phyloP scores from a whole-genome alignment of 1,140 invertebrate genomes.

The Sycophaga agraensis region DNA sequence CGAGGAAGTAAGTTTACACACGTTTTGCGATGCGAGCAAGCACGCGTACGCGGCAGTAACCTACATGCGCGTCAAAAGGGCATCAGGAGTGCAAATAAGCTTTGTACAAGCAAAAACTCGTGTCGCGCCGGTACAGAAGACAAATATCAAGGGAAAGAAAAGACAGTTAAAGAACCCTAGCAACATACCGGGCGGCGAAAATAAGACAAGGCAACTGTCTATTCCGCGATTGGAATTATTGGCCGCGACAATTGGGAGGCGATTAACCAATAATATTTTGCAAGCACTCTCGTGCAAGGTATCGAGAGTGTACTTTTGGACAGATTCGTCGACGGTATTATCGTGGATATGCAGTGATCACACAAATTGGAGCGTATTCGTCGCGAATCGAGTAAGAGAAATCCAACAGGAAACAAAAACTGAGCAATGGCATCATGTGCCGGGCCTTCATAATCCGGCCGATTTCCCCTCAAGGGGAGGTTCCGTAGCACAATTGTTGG shows the following conservation, averaged over 20 bases:
- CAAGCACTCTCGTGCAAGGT: not conserved
- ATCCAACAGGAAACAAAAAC: not conserved
- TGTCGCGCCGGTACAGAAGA: not conserved
- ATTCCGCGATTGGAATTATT: slow-evolving; percentile 31
- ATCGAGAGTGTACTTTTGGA: not conserved
- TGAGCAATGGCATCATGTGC: slow-evolving; percentile 36
- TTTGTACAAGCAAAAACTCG: slow-evolving; percentile 22
- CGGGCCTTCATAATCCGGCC: slow-evolving; percentile 14
- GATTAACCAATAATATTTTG: not conserved
- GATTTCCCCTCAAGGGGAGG: not conserved
- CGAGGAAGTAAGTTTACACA: not conserved
- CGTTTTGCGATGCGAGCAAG: slow-evolving; percentile 14
- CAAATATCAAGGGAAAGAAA: too few relatives aligned
- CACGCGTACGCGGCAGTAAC: slow-evolving; percentile 8
- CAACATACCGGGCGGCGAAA: too few relatives aligned
- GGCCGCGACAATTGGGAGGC: slow-evolving; percentile 17
- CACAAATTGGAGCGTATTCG: not conserved
- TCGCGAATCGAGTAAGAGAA: not conserved
- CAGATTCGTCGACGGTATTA: not conserved
- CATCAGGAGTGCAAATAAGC: not conserved
- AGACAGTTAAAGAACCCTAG: not conserved
- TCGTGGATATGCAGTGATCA: not conserved
- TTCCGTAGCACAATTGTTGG: slow-evolving; percentile 31
- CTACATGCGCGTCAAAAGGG: slow-evolving; percentile 2
- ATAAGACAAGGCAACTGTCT: too few relatives aligned